Percentiles rank a stretch among this genome's conserved stretches.
Conservation (phyloP, 1,140 invertebrate genomes). For the Drosophila sulfurigaster region DNA sequence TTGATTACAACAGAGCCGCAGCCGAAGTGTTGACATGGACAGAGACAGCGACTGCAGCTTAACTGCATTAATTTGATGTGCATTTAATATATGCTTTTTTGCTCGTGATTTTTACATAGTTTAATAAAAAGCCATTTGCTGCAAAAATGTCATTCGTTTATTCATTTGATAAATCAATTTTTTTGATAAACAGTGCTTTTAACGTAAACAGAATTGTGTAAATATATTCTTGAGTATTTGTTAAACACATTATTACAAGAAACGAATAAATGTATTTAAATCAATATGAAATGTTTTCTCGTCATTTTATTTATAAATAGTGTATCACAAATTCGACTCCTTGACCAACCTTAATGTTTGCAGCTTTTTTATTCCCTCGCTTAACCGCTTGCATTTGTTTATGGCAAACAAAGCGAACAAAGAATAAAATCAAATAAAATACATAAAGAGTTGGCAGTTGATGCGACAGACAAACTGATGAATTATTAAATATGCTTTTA, state of each 20-base stretch:
- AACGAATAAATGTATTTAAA: no score
- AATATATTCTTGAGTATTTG: no score
- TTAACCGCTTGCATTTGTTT: conserved; percentile 31
- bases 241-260: no score
- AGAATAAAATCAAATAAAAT: conserved; percentile 50
- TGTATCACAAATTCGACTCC: not conserved
- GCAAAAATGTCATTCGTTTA: conserved; percentile 24
- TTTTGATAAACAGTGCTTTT: not conserved
- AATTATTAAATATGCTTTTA: conserved; percentile 81
- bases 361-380: conserved; percentile 8
- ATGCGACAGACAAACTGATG: conserved; percentile 58
- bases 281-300: no score
- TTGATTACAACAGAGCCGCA: conserved; percentile 54
- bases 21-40: conserved; percentile 4
- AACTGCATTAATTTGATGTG: conserved; percentile 64
- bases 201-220: no score
- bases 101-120: conserved; percentile 15
- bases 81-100: conserved; percentile 21
- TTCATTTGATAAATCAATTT: conserved; percentile 2
- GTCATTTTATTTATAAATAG: not conserved
- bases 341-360: not conserved
- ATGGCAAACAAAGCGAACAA: conserved; percentile 16
- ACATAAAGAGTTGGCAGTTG: conserved; percentile 67
- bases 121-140: conserved; percentile 10
- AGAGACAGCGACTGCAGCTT: conserved; percentile 36